phyloP scores from a whole-genome alignment of 92 coral and sea anemone genomes.

The Virgularia gustaviana region DNA sequence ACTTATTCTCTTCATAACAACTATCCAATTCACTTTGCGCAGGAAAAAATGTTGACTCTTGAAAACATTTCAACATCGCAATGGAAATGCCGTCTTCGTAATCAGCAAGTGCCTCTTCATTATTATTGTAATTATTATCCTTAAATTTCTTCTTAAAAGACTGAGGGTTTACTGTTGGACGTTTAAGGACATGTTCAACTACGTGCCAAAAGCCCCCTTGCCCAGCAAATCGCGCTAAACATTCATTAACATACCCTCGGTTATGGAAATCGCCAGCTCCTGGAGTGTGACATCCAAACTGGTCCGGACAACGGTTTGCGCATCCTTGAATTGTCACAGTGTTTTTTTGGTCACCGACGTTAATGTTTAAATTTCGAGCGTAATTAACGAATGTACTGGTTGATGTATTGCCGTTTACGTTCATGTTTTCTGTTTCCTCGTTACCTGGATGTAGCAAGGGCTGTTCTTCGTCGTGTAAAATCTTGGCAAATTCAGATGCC shows the following conservation, averaged over 20 bases:
- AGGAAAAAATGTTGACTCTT: conserved; percentile 27
- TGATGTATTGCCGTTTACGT: not conserved
- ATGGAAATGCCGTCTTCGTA: conserved; percentile 51
- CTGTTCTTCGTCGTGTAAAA: not conserved
- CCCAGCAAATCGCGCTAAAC: conserved; percentile 24
- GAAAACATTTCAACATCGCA: conserved; percentile 41
- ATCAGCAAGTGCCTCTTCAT: conserved; percentile 26
- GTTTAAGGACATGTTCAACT: conserved; percentile 6
- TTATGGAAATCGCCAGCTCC: conserved; percentile 34
- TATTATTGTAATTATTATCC: conserved; percentile 40
- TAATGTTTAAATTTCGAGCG: conserved; percentile 42
- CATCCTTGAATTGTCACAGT: conserved; percentile 47
- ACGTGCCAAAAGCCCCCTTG: conserved; percentile 21
- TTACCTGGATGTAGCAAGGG: no score
- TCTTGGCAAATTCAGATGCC: not conserved
- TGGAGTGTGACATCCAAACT: conserved; percentile 34
- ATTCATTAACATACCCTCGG: conserved; percentile 14
- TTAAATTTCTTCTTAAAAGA: not conserved
- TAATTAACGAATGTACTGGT: not conserved
- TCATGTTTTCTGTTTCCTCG: not conserved
- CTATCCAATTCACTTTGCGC: conserved; percentile 15
- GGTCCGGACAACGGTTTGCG: conserved; percentile 49
- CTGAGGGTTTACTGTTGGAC: conserved; percentile 6
- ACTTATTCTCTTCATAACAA: not conserved
- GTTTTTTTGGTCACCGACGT: conserved; percentile 53